phyloP scores from a whole-genome alignment of 2,113 vertebrate genomes.

The Scartelaos histophorus region DNA sequence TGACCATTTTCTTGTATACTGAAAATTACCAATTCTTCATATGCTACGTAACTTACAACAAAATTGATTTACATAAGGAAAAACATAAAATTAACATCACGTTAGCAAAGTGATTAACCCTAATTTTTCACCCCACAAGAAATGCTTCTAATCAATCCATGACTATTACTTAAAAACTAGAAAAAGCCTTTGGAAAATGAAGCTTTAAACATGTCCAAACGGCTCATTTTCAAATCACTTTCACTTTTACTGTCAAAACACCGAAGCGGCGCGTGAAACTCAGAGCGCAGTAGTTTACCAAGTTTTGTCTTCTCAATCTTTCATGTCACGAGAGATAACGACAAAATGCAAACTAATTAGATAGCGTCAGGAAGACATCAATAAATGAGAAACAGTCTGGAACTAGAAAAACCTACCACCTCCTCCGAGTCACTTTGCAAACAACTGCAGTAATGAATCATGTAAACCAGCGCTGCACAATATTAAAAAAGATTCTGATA shows the following conservation, averaged over 20 bases:
- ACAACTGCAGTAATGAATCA: neutral
- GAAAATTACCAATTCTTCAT: no score
- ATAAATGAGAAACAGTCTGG: neutral
- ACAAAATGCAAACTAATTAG: constrained; percentile 4
- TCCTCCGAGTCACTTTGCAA: neutral
- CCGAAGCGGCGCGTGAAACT: neutral
- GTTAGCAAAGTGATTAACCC: no score
- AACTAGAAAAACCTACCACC: neutral
- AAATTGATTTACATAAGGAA: no score
- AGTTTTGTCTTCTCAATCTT: neutral
- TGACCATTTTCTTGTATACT: no score
- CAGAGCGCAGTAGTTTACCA: neutral
- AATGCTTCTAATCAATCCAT: neutral
- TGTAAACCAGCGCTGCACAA: neutral
- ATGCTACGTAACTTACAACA: no score
- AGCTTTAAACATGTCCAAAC: neutral
- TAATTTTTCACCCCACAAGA: neutral
- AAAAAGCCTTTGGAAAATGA: neutral
- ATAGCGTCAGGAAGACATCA: neutral
- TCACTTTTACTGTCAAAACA: neutral
- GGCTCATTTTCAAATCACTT: neutral
- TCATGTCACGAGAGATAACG: neutral
- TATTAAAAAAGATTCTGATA: no score
- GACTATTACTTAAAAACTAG: neutral
- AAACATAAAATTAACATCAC: no score